These are phyloP conservation scores for Dione juno DNA, from an alignment of 2,888 invertebrate genomes.

Conservation along the genomic window DNA sequence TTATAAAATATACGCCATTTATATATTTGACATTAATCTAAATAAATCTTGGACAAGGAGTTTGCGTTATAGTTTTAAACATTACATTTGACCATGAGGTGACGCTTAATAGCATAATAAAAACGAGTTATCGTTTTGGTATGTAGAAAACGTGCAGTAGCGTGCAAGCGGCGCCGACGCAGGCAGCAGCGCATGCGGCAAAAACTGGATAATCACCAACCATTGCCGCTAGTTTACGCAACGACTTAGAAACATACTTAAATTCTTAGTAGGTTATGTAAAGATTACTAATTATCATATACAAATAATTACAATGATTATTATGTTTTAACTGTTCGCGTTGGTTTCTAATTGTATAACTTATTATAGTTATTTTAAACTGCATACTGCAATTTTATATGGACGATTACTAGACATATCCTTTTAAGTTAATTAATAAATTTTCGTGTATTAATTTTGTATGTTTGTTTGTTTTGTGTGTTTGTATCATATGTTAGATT, in stretches of 20 bases:
- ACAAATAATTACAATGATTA: conserved; percentile 47
- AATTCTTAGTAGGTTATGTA: conserved; percentile 63
- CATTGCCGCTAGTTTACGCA: conserved; percentile 50
- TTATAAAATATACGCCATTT: background rate
- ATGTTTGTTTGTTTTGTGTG: background rate
- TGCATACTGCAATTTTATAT: background rate
- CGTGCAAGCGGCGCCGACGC: conserved; percentile 39
- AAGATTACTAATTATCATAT: conserved; percentile 56
- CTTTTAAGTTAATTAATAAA: background rate
- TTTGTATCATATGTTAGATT: background rate
- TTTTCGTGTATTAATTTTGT: background rate
- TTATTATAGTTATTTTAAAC: background rate
- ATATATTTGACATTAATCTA: background rate
- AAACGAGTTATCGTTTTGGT: conserved; percentile 45
- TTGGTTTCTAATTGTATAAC: conserved; percentile 9
- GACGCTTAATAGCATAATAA: conserved; percentile 42
- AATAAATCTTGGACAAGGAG: conserved; percentile 1
- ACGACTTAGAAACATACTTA: conserved; percentile 50
- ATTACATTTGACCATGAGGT: conserved; percentile 43
- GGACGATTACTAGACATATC: conserved; percentile 7
- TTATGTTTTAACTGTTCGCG: background rate
- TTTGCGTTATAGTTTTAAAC: conserved; percentile 30
- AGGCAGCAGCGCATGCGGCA: conserved; percentile 52
- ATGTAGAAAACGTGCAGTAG: conserved; percentile 40
- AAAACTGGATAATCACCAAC: conserved; percentile 53